Evolutionary conservation across 2,113 vertebrate species (phyloP).

Genomic region (Neomonachus schauinslandi): DNA sequence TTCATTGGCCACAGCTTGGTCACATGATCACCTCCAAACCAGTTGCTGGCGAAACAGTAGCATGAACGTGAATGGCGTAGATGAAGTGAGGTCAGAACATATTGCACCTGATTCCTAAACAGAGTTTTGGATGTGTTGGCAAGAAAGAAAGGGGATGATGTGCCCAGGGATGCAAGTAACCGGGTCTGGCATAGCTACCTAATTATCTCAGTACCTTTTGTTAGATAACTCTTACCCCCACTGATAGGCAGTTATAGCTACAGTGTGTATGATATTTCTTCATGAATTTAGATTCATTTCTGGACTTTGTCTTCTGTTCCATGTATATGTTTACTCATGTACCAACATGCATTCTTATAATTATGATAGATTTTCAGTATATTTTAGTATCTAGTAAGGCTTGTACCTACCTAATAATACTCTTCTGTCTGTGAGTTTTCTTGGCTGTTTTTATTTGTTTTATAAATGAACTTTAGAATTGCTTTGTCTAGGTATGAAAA

Average conservation of each 20-base stretch:
- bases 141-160: background rate
- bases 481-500: background rate
- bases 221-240: background rate
- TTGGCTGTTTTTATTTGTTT: constrained; percentile 19
- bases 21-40: background rate
- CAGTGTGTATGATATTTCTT: fast-evolving
- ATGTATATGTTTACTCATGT: background rate
- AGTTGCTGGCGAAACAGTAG: fast-evolving
- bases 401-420: background rate
- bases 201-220: fast-evolving
- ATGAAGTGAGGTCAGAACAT: fast-evolving
- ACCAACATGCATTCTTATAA: background rate
- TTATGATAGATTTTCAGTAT: background rate
- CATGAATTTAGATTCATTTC: background rate
- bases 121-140: background rate
- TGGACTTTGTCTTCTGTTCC: background rate
- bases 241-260: too few species aligned
- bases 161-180: fast-evolving
- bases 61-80: fast-evolving
- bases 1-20: background rate
- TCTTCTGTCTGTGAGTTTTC: background rate
- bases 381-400: background rate
- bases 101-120: background rate
- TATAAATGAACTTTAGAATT: background rate
- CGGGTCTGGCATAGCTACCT: background rate